Evolutionary conservation across 2,888 invertebrate genomes (phyloP), one percentile per base, ranked within the genome.

Genomic region (Andrena flavipes): DNA sequence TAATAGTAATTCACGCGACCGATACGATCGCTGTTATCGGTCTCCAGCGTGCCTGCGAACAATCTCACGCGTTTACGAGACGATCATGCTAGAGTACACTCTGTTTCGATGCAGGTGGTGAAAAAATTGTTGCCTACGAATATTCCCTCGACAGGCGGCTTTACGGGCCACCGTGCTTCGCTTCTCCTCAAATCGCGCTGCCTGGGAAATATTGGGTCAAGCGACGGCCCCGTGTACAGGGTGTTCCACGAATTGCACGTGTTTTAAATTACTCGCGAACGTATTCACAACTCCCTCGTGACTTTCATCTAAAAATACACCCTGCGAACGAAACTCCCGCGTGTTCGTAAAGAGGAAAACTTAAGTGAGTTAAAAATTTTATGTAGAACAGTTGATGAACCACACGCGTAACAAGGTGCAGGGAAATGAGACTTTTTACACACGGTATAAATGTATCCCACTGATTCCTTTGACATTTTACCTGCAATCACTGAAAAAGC

Each of bases 201-300:
- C 7, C 33, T 23, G 10, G 6, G 26, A 49, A 49, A 48, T 49
- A 59, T 76, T 23, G 30, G 51, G 30, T 69, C 35, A 33, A 49
- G 48, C 42, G 48, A 3, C n/a, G 33, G n/a, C n/a, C n/a, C 35
- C 54, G 23, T 20, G 49, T 30, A 42, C 67, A 49, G n/a, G 63
- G 30, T 70, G 79, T 69, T 64, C 13, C 48, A 35, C 56, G 33
- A 79, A 64, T 56, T 70, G 48, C 20, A 5, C 23, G 33, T 23
- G 16, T 16, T 16, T 42, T 29, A 69, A 79, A 26, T 77, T 76
- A 26, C 20, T 33, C 51, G 13, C 48, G 63, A 63, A 76, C 56
- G 56, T 69, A 70, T 79, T 64, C 77, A 77, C 49, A 49, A 42
- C 35, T 49, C 20, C 42, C 68, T 62, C n/a, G 54, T 20, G 76